A percentile compares a stretch with the other conserved stretches of the same genome.
Conservation (phyloP, 2,888 invertebrate genomes). For the Cremastinae sp. region DNA sequence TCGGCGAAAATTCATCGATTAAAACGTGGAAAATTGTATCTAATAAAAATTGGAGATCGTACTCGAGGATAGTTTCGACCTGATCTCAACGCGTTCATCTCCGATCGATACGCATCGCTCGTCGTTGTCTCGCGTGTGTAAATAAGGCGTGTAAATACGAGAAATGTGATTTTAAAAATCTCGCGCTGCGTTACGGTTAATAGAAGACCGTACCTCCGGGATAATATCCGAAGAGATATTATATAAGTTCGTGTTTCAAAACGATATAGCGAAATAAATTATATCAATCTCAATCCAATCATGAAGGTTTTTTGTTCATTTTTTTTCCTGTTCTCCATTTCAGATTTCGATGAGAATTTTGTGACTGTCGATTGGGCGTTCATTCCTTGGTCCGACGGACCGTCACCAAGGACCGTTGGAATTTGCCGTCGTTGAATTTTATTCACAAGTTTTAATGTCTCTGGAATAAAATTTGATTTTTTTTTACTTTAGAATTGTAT, state of each 20-base stretch:
- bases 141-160: slow-evolving; percentile 73
- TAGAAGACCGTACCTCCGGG: slow-evolving; percentile 69
- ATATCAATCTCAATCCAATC: slow-evolving; percentile 69
- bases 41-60: slow-evolving; percentile 9
- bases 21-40: slow-evolving; percentile 1
- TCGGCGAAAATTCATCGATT: slow-evolving; percentile 19
- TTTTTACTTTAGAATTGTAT: no score
- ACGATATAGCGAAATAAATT: slow-evolving; percentile 78
- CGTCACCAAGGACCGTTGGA: background rate
- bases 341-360: no score
- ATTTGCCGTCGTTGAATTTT: no score
- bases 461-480: no score
- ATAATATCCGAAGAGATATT: slow-evolving; percentile 69
- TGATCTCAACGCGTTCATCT: slow-evolving; percentile 14
- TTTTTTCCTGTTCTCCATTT: no score
- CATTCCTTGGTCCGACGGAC: background rate
- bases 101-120: slow-evolving; percentile 25
- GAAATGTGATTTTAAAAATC: slow-evolving; percentile 75
- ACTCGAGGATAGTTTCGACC: slow-evolving; percentile 39
- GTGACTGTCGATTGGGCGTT: no score
- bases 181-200: slow-evolving; percentile 63
- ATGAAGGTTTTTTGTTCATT: slow-evolving; percentile 33
- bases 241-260: slow-evolving; percentile 76
- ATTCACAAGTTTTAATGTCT: no score
- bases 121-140: slow-evolving; percentile 62